Base-by-base conservation (phyloP, 2,888 invertebrate species). In the Hoplodrina ambigua region DNA sequence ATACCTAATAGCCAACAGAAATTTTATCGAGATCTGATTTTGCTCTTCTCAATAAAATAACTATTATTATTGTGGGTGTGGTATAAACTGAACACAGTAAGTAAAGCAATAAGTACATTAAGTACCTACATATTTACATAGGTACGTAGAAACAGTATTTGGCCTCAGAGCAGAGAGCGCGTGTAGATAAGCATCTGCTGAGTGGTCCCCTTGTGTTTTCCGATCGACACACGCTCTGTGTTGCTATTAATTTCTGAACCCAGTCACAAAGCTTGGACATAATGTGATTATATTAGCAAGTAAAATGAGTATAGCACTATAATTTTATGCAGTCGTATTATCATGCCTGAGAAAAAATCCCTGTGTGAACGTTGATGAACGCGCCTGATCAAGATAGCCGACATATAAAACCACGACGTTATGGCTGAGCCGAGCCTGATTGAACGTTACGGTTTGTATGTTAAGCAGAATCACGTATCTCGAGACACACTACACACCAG, bases 181-280 rank as follows among this genome's bases (percentile, higher is more conserved):
- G 90, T 91, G 92, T 94, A 90, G 95, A 96, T 96, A 95, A 95
- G 94, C 93, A 95, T 95, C 95, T 94, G 95, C 95, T 92, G 94
- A 95, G 94, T 94, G 92, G 92, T 91, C 94, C 95, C 95, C 95
- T 93, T 90, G 87, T 92, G 91, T 92, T 93, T 91, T 90, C 91
- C 93, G 91, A 94, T 93, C 92, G 90, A 87, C 91, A 88, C 90
- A 88, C 92, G 89, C 90, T 89, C 90, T 90, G 90, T 89, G 91
- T 93, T 90, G 92, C 95, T 94, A 95, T 95, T 95, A 95, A 95
- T 95, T 94, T 93, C 94, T 93, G 91, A 89, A 88, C 92, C 93
- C 91, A 89, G 91, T 93, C 94, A 90, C 93, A 92, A 92, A 93
- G 94, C 92, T 93, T 92, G 92, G 92, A 92, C 94, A 89, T 94